Percentiles rank a stretch among this genome's conserved stretches.
Evolutionary conservation across 2,888 invertebrate genomes (phyloP).

Genomic region (Petrophora chlorosata): DNA sequence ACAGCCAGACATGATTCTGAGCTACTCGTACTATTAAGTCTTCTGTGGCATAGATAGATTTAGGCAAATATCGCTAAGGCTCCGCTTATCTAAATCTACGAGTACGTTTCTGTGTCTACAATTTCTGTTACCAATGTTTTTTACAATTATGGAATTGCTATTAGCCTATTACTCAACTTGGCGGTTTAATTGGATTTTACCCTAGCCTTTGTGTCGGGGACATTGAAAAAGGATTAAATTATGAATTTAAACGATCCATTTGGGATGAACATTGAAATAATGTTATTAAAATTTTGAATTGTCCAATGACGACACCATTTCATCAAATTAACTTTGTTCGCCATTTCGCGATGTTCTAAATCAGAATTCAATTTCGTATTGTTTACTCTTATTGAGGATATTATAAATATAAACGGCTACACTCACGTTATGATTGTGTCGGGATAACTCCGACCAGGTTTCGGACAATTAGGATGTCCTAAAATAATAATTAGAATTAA

Average conservation of each 20-base stretch:
- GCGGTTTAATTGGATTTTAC: constrained; percentile 11
- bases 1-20: constrained; percentile 35
- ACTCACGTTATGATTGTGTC: no score
- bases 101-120: no score
- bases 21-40: no score
- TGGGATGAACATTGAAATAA: constrained; percentile 13
- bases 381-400: constrained; percentile 3
- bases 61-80: no score
- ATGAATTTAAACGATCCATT: constrained; percentile 14
- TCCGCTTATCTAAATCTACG: no score
- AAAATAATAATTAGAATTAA: no score
- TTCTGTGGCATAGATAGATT: no score
- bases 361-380: constrained; percentile 12
- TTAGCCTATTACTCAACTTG: no score
- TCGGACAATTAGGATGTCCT: no score
- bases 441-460: no score
- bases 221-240: constrained; percentile 15
- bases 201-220: constrained; percentile 12
- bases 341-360: constrained; percentile 8
- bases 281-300: constrained; percentile 13
- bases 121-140: not conserved
- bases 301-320: constrained; percentile 6
- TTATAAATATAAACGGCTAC: not conserved
- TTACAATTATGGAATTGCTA: not conserved
- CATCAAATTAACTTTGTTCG: constrained; percentile 15